phyloP scores from a whole-genome alignment of 2,797 vertebrate species.

The Megalops cyprinoides region DNA sequence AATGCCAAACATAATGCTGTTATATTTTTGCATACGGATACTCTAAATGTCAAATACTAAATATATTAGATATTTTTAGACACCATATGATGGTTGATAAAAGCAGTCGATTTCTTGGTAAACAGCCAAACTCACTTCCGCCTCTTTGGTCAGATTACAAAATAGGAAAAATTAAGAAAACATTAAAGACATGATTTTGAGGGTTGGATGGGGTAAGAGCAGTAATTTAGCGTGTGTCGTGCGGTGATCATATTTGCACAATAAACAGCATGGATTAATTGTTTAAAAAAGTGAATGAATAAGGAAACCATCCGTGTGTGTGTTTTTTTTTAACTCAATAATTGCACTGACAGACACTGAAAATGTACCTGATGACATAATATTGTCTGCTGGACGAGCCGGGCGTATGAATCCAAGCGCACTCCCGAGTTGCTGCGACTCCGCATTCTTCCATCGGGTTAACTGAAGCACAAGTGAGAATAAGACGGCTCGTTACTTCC shows the following conservation, averaged over 20 bases:
- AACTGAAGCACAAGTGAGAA: background rate
- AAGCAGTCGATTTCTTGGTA: background rate
- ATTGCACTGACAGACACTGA: background rate
- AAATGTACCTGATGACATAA: slow-evolving; percentile 87
- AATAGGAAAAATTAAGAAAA: slow-evolving; percentile 4
- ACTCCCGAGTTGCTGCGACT: slow-evolving; percentile 97
- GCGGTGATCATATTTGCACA: too few relatives aligned
- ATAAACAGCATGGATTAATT: background rate
- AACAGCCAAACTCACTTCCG: background rate
- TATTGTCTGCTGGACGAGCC: slow-evolving; percentile 92
- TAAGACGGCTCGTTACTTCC: too few relatives aligned
- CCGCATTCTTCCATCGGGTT: slow-evolving; percentile 74
- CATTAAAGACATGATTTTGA: background rate
- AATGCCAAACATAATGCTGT: slow-evolving; percentile 14
- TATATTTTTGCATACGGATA: background rate
- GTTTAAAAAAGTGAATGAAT: background rate
- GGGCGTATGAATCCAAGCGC: slow-evolving; percentile 88
- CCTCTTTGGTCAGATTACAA: background rate
- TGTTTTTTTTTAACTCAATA: background rate
- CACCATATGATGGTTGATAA: too few relatives aligned
- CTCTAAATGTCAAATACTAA: too few relatives aligned
- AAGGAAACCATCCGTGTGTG: background rate
- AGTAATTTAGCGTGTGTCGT: too few relatives aligned
- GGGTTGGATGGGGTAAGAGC: too few relatives aligned
- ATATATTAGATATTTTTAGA: too few relatives aligned